phyloP scores from a whole-genome alignment of 2,113 vertebrate genomes.

The Xenopus laevis region DNA sequence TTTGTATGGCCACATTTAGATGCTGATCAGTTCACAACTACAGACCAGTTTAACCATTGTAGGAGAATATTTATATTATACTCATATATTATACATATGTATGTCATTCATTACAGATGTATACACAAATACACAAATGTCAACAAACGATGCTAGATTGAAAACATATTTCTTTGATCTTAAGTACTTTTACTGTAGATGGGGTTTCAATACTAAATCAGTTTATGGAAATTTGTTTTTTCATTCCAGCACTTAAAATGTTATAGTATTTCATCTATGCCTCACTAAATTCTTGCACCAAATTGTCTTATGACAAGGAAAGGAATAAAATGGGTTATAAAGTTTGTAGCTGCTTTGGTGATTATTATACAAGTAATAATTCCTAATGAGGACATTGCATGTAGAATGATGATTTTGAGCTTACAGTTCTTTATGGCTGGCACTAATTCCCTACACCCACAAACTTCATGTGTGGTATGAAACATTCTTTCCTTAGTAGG shows the following conservation, averaged over 20 bases:
- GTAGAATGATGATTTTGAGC: background rate
- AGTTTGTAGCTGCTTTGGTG: background rate
- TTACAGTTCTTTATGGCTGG: background rate
- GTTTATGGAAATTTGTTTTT: background rate
- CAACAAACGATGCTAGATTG: too few species aligned
- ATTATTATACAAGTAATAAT: too few species aligned
- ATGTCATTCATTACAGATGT: too few species aligned
- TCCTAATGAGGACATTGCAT: background rate
- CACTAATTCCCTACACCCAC: background rate
- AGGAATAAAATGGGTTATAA: too few species aligned
- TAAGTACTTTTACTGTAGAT: too few species aligned
- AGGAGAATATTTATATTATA: too few species aligned
- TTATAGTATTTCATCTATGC: background rate
- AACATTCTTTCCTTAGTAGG: background rate
- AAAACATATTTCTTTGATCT: too few species aligned
- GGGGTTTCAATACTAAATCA: background rate
- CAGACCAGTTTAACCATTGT: too few species aligned
- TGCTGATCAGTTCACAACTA: too few species aligned
- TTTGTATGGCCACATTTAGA: too few species aligned
- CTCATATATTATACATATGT: too few species aligned
- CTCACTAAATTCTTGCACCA: background rate
- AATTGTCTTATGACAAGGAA: background rate
- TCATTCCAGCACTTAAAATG: background rate
- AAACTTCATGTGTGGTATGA: slow-evolving; percentile 48
- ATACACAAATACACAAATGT: too few species aligned